Conservation (phyloP, 1,140 invertebrate genomes). For the Saccostrea echinata region DNA sequence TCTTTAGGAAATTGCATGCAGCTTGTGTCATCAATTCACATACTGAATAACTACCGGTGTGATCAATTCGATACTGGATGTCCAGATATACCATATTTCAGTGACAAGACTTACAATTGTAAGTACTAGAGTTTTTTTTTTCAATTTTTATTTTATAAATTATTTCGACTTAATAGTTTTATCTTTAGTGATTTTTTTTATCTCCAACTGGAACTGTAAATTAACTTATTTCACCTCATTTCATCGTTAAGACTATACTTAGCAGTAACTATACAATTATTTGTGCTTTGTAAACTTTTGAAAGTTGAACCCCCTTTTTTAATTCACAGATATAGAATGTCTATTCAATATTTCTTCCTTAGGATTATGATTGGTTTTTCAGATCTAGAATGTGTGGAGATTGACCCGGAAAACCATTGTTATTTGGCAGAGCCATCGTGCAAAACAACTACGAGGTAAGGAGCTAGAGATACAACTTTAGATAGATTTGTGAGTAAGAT, state of each 20-base stretch:
- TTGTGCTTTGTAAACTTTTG: no score
- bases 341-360: no score
- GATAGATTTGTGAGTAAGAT: no score
- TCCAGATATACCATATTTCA: background rate
- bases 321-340: no score
- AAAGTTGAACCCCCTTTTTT: no score
- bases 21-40: background rate
- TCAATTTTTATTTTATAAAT: no score
- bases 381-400: background rate
- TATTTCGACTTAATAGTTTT: no score
- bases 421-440: background rate
- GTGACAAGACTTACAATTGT: background rate
- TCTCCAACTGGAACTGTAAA: no score
- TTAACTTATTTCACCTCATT: no score
- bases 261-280: no score
- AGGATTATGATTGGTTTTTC: background rate
- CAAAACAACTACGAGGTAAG: conserved; percentile 1
- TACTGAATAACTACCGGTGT: background rate
- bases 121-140: background rate
- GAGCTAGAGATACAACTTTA: background rate
- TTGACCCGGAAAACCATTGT: background rate
- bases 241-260: no score
- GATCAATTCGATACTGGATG: background rate
- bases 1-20: background rate
- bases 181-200: no score